Conservation (phyloP, 2,113 vertebrate species). For the Nycticorax nycticorax region DNA sequence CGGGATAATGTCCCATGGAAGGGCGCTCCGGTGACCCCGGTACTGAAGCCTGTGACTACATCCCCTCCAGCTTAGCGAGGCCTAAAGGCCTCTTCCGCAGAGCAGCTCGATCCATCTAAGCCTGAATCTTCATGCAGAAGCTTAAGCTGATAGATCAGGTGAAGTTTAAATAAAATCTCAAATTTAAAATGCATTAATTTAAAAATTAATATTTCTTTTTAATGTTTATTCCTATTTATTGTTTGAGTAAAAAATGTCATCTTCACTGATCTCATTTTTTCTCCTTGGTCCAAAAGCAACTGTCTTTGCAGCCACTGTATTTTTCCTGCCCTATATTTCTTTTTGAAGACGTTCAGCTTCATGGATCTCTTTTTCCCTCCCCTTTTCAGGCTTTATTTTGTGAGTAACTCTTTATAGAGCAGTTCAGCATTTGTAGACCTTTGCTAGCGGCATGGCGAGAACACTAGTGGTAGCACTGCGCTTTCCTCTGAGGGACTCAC, state of each 20-base stretch:
- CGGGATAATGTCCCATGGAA: background rate
- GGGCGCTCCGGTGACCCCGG: background rate
- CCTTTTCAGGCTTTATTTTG: background rate
- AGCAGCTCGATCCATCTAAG: background rate
- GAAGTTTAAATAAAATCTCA: background rate
- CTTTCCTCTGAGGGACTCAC: background rate
- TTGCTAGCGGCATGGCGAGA: background rate
- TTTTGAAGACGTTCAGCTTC: background rate
- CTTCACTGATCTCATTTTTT: background rate
- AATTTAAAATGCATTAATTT: background rate
- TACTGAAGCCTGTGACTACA: background rate
- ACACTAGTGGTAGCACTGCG: accelerated
- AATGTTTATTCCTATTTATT: background rate
- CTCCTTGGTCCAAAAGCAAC: background rate
- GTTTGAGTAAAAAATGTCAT: background rate
- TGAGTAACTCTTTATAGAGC: background rate
- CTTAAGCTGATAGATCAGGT: background rate
- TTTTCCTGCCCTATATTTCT: background rate
- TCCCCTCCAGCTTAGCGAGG: background rate
- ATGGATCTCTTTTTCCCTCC: background rate
- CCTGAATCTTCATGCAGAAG: background rate
- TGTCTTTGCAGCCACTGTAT: background rate
- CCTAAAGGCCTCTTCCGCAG: background rate
- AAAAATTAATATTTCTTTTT: background rate
- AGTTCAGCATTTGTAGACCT: background rate